Base-by-base conservation (phyloP, 2,797 vertebrate species). In the Harpagifer antarcticus region DNA sequence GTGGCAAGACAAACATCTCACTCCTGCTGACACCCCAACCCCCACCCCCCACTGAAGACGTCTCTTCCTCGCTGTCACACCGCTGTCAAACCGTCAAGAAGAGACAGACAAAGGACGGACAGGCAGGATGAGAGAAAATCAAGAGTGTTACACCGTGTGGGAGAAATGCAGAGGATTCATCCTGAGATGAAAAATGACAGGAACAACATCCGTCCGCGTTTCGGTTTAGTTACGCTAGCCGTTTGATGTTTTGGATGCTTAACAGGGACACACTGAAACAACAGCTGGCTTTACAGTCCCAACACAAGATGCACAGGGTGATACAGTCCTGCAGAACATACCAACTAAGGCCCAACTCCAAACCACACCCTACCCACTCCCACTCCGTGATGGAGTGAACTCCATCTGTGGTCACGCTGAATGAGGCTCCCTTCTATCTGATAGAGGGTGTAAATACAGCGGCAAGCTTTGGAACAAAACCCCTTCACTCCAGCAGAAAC, bases 31-130 rank as follows among this genome's bases (percentile, higher is more conserved):
- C 88, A 89, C 52, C 77, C 80, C 77, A 27, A 27, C 84, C 40
- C 76, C 74, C 79, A 83, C 40, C 76, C 74, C 82, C 82, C 89
- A 92, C 88, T 86, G 83, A 85, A 88, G 88, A 90, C 67, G 70
- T 88, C 85, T 87, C 86, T 74, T 68, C 81, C 72, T 74, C 54
- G 40, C 90, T 87, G 89, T 92, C 89, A 89, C 76, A 68, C 89
- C 92, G 92, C 89, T 92, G 92, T 92, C 91, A 93, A 92, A 77
- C 84, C 81, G 53, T 93, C 93, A 90, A 81, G 86, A 76, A 60
- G 82, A 89, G 86, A 90, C 78, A 88, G 87, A 86, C 72, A 79
- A 83, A 91, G 27, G 86, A 91, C 57, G 69, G 89, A 87, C 88
- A 88, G 80, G 83, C 85, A 78, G 74, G 78, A 82, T 74, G 71